phyloP scores from a whole-genome alignment of 2,113 vertebrate genomes.

The Pseudorasbora parva region DNA sequence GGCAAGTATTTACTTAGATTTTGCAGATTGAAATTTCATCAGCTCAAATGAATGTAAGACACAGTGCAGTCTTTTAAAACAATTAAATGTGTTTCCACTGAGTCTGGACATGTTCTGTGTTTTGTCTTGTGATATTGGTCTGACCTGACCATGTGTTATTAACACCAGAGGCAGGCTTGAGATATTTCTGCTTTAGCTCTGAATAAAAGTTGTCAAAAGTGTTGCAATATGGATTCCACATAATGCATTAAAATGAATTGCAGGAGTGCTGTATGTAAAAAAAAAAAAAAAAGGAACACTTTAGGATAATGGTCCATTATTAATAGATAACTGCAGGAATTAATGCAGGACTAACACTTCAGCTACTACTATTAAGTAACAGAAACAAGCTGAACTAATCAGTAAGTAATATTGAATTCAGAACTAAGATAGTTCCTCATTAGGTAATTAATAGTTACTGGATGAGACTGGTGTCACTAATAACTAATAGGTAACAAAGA shows the following conservation, averaged over 20 bases:
- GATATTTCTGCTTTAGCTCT: conserved; percentile 43
- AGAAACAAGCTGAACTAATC: no score
- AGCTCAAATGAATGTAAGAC: background rate
- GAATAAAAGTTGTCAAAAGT: conserved; percentile 20
- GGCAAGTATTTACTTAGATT: conserved; percentile 5
- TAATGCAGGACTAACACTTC: no score
- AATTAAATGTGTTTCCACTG: background rate
- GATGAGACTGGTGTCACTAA: no score
- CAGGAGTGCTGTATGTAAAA: background rate
- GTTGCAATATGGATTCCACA: background rate
- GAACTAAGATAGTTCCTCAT: no score
- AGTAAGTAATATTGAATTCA: no score
- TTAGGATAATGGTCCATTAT: no score
- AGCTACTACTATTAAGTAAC: no score
- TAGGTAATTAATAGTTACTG: no score
- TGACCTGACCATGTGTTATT: conserved; percentile 38
- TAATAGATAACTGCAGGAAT: no score
- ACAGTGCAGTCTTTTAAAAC: background rate
- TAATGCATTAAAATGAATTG: background rate
- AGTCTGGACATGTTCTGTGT: conserved; percentile 4
- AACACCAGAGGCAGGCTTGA: conserved; percentile 35
- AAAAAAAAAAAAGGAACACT: no score
- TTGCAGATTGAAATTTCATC: background rate
- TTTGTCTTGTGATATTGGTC: conserved; percentile 49
- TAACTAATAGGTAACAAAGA: no score